phyloP scores from a whole-genome alignment of 2,113 vertebrate genomes.

The Seriola rivoliana region DNA sequence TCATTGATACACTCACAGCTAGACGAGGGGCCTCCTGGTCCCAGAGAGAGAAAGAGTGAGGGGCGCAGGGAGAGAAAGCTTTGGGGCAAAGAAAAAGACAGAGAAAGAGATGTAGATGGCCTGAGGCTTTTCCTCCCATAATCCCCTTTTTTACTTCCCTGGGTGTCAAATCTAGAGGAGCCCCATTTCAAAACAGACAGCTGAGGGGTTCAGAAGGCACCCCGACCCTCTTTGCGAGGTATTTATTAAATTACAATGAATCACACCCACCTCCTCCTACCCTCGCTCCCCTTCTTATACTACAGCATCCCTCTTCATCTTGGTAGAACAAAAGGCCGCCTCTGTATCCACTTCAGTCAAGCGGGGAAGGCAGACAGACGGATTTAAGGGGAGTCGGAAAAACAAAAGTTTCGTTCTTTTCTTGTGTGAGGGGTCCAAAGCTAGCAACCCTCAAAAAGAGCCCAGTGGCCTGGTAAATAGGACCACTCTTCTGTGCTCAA shows the following conservation, averaged over 20 bases:
- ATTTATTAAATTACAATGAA: slow-evolving; percentile 77
- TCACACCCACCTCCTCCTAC: slow-evolving; percentile 57
- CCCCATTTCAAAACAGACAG: slow-evolving; percentile 58
- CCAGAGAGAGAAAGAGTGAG: slow-evolving; percentile 38
- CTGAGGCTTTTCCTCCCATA: slow-evolving; percentile 59
- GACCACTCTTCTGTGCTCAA: slow-evolving; percentile 58
- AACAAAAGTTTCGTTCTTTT: slow-evolving; percentile 69
- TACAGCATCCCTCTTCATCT: slow-evolving; percentile 70
- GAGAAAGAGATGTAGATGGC: slow-evolving; percentile 64
- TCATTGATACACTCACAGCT: slow-evolving; percentile 55
- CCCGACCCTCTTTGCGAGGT: slow-evolving; percentile 50
- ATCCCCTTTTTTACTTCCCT: slow-evolving; percentile 63
- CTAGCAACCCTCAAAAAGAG: slow-evolving; percentile 63
- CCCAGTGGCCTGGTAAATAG: slow-evolving; percentile 67
- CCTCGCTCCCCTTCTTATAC: slow-evolving; percentile 51
- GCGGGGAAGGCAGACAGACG: slow-evolving; percentile 52
- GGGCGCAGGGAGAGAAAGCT: slow-evolving; percentile 34
- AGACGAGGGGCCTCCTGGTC: slow-evolving; percentile 53
- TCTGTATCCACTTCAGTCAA: slow-evolving; percentile 73
- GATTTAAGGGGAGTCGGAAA: slow-evolving; percentile 61
- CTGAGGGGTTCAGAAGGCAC: slow-evolving; percentile 59
- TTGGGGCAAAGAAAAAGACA: slow-evolving; percentile 44
- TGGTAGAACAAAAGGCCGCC: slow-evolving; percentile 73
- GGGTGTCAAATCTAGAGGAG: slow-evolving; percentile 68
- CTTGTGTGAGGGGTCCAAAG: slow-evolving; percentile 66